These are phyloP conservation scores for Sternotherus odoratus DNA, from an alignment of 2,797 vertebrate genomes.

Conservation along the genomic window DNA sequence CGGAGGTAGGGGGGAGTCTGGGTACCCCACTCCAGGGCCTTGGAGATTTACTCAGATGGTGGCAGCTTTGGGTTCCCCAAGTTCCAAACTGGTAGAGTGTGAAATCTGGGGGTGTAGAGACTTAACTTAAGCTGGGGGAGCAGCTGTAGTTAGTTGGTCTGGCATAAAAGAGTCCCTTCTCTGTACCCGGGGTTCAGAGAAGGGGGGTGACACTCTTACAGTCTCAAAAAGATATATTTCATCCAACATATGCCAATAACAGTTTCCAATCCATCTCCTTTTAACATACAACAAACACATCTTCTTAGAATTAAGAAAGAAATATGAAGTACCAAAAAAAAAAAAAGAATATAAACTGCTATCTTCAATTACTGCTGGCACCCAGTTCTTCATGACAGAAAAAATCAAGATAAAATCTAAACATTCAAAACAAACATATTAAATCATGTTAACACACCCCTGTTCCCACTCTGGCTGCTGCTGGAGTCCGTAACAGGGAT, in stretches of 20 bases:
- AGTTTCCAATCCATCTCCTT: not conserved
- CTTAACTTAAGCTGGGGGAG: too few species aligned
- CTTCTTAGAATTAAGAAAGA: not conserved
- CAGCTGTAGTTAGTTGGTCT: too few species aligned
- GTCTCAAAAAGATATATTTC: too few species aligned
- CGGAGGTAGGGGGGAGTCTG: too few species aligned
- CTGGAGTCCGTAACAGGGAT: conserved; percentile 82
- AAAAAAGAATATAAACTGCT: not conserved
- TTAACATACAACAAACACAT: not conserved
- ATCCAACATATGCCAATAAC: not conserved
- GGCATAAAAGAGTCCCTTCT: too few species aligned
- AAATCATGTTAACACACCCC: conserved; percentile 79
- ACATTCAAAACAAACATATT: accelerated
- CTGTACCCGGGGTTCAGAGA: too few species aligned
- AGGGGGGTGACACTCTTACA: too few species aligned
- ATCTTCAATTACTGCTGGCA: accelerated
- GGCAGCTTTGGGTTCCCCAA: too few species aligned
- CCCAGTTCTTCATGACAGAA: not conserved
- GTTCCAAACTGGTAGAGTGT: too few species aligned
- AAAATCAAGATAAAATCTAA: not conserved
- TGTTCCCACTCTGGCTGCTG: conserved; percentile 86
- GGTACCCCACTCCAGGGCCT: too few species aligned
- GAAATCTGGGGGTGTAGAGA: too few species aligned
- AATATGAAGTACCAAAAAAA: not conserved
- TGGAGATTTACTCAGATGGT: too few species aligned